These are phyloP conservation scores for Nephrotoma appendiculata DNA, from an alignment of 2,888 invertebrate genomes.

Conservation along the genomic window DNA sequence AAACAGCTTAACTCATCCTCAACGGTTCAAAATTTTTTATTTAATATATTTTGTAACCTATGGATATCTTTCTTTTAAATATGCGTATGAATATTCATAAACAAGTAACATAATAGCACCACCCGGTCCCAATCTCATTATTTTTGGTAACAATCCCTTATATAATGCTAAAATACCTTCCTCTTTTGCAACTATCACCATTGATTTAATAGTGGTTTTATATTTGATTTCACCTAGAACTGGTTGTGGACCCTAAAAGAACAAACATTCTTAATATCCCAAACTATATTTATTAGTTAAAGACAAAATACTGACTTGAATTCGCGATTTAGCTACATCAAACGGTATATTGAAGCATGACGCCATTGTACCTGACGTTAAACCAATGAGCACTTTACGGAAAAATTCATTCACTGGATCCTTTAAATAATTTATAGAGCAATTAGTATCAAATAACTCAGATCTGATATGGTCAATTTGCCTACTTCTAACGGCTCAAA, in stretches of 20 bases:
- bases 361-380: conserved; percentile 73
- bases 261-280: not conserved
- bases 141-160: conserved; percentile 83
- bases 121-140: conserved; percentile 81
- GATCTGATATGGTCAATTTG: not conserved
- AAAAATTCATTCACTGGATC: conserved; percentile 55
- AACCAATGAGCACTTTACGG: conserved; percentile 68
- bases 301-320: conserved; percentile 39
- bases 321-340: conserved; percentile 90
- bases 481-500: conserved; percentile 49
- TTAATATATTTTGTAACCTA: conserved; percentile 9
- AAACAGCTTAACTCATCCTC: too few relatives aligned
- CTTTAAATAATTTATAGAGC: conserved; percentile 22
- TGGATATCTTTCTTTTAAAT: conserved; percentile 40
- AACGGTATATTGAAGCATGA: conserved; percentile 88
- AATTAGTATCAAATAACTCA: not conserved
- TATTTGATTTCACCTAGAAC: conserved; percentile 59
- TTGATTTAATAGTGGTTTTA: conserved; percentile 54
- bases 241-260: conserved; percentile 58
- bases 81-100: conserved; percentile 73
- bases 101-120: conserved; percentile 92
- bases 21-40: not conserved
- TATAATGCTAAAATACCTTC: conserved; percentile 85
- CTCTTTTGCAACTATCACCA: conserved; percentile 60
- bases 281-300: not conserved